A percentile compares a stretch with the other conserved stretches of the same genome.
Evolutionary conservation across 1,140 invertebrate species (phyloP).

Genomic region (Brachionus sp.): DNA sequence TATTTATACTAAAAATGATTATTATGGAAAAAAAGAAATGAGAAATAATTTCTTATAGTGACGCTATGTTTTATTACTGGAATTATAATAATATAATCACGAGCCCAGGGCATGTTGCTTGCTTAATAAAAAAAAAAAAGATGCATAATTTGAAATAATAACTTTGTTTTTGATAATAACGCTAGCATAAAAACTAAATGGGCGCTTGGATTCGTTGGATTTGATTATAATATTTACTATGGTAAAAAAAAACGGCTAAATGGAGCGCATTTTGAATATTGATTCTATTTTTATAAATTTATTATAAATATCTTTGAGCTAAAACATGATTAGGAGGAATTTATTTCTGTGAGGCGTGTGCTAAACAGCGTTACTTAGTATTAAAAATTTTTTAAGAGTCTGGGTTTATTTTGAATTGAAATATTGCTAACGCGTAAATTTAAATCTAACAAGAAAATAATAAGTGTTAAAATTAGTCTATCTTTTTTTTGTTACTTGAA

Average conservation of each 20-base stretch:
- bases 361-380: not conserved
- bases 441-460: not conserved
- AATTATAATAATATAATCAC: constrained; percentile 36
- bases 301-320: not conserved
- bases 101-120: not conserved
- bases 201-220: not conserved
- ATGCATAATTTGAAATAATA: not conserved
- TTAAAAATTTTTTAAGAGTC: not conserved
- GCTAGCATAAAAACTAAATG: not conserved
- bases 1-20: constrained; percentile 31
- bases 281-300: not conserved
- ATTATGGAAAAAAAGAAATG: constrained; percentile 5
- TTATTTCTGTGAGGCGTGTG: not conserved
- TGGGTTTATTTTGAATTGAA: not conserved
- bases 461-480: not conserved
- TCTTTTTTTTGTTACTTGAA: too few relatives aligned
- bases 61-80: constrained; percentile 1
- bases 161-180: not conserved
- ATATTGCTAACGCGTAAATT: not conserved
- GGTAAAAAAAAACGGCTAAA: not conserved
- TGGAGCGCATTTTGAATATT: not conserved
- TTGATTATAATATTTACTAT: not conserved
- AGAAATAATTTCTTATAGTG: constrained; percentile 29
- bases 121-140: not conserved
- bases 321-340: not conserved